Conservation (phyloP, 2,113 vertebrate genomes). For the Daboia siamensis region DNA sequence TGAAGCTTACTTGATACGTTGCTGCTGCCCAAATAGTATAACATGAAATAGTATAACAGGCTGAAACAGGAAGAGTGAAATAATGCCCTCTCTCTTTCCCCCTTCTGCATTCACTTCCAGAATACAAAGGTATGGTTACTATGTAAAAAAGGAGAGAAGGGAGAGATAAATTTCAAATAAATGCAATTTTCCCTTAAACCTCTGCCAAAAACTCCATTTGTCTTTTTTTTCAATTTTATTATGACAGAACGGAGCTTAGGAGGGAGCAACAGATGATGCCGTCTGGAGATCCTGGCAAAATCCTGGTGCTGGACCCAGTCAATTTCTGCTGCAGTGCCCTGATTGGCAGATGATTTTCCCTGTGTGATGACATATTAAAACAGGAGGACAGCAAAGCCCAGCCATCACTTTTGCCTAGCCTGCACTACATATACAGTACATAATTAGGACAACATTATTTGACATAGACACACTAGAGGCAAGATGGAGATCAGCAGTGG, state of each 20-base stretch:
- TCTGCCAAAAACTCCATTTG: neutral
- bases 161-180: neutral
- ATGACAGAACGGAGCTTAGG: neutral
- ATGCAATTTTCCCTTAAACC: neutral
- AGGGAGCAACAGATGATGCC: neutral
- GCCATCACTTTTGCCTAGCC: neutral
- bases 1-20: neutral
- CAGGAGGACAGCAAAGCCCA: neutral
- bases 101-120: neutral
- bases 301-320: neutral
- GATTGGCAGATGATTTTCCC: neutral
- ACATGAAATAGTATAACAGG: neutral
- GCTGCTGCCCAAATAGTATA: neutral
- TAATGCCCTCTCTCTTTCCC: neutral
- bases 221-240: neutral
- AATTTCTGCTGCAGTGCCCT: neutral
- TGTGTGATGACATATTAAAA: neutral
- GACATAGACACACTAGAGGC: neutral
- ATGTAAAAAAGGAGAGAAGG: neutral
- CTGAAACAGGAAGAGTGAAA: neutral
- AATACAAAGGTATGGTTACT: neutral
- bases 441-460: neutral
- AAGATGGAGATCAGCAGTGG: neutral
- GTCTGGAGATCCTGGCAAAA: neutral
- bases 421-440: neutral